A percentile compares a stretch with the other conserved stretches of the same genome.
These are phyloP conservation scores for Phalangium opilio DNA, from an alignment of 2,888 invertebrate genomes.

Conservation along the genomic window DNA sequence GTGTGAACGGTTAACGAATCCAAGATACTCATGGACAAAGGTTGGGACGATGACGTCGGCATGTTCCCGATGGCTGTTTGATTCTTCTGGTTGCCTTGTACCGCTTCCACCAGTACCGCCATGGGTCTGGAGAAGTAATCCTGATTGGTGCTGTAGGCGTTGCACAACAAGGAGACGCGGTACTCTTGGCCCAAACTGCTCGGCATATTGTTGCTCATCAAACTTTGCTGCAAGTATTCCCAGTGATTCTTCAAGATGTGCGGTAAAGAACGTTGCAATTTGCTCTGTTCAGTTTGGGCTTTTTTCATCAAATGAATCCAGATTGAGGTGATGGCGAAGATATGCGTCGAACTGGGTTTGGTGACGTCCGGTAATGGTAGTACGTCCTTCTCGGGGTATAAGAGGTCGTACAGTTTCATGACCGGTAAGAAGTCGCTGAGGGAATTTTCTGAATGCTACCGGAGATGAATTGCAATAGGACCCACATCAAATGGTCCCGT, in stretches of 20 bases:
- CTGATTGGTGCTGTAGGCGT: slow-evolving; percentile 71
- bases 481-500: slow-evolving; percentile 98
- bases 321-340: slow-evolving; percentile 88
- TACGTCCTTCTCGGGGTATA: slow-evolving; percentile 80
- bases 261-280: slow-evolving; percentile 58
- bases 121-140: slow-evolving; percentile 82
- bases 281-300: slow-evolving; percentile 68
- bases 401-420: slow-evolving; percentile 70
- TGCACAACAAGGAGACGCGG: slow-evolving; percentile 77
- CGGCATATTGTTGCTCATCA: slow-evolving; percentile 31
- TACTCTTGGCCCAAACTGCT: slow-evolving; percentile 61
- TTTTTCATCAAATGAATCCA: slow-evolving; percentile 93
- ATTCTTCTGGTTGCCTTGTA: slow-evolving; percentile 37
- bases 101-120: slow-evolving; percentile 75
- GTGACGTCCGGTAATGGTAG: slow-evolving; percentile 75
- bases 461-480: slow-evolving; percentile 87
- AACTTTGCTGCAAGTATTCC: slow-evolving; percentile 62
- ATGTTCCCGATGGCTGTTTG: slow-evolving; percentile 4
- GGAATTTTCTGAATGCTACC: slow-evolving; percentile 93
- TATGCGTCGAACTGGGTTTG: slow-evolving; percentile 68
- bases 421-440: slow-evolving; percentile 63
- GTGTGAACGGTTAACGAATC: slow-evolving; percentile 90
- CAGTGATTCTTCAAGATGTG: slow-evolving; percentile 64
- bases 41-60: slow-evolving; percentile 40
- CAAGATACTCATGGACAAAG: slow-evolving; percentile 76